Percentiles rank a stretch among this genome's conserved stretches.
Evolutionary conservation across 1,140 invertebrate genomes (phyloP).

Genomic region (Trachelipus rathkii): DNA sequence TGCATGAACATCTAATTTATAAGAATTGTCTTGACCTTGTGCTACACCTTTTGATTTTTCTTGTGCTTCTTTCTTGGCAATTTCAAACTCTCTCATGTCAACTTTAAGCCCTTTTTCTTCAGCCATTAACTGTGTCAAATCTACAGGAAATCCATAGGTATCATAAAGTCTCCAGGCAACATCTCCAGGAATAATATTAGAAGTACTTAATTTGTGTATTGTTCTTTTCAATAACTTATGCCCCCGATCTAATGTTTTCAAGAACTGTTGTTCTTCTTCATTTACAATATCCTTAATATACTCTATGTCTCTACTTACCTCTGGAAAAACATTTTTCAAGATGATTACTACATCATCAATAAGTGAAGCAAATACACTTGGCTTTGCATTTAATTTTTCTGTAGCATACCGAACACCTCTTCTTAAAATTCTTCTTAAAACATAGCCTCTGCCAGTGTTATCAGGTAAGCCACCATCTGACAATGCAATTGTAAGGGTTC

Average conservation of each 20-base stretch:
- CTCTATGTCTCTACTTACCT: conserved; percentile 86
- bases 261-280: conserved; percentile 96
- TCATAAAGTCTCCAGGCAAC: conserved; percentile 97
- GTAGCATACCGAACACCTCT: conserved; percentile 89
- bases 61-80: conserved; percentile 85
- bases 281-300: conserved; percentile 90
- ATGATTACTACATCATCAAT: conserved; percentile 82
- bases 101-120: conserved; percentile 89
- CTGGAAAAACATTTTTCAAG: conserved; percentile 90
- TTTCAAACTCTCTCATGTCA: conserved; percentile 86
- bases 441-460: conserved; percentile 91
- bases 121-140: conserved; percentile 94
- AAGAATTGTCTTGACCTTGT: conserved; percentile 60
- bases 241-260: conserved; percentile 90
- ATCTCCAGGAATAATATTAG: conserved; percentile 65
- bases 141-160: conserved; percentile 97
- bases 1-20: conserved; percentile 90
- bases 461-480: conserved; percentile 95
- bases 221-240: conserved; percentile 85
- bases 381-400: conserved; percentile 94
- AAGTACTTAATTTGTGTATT: conserved; percentile 70
- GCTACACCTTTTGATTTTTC: conserved; percentile 47
- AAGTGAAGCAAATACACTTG: conserved; percentile 84
- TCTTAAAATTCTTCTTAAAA: conserved; percentile 68
- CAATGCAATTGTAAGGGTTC: conserved; percentile 93